Conservation (phyloP, 2,888 invertebrate genomes). For the Caenorhabditis drosophilae region DNA sequence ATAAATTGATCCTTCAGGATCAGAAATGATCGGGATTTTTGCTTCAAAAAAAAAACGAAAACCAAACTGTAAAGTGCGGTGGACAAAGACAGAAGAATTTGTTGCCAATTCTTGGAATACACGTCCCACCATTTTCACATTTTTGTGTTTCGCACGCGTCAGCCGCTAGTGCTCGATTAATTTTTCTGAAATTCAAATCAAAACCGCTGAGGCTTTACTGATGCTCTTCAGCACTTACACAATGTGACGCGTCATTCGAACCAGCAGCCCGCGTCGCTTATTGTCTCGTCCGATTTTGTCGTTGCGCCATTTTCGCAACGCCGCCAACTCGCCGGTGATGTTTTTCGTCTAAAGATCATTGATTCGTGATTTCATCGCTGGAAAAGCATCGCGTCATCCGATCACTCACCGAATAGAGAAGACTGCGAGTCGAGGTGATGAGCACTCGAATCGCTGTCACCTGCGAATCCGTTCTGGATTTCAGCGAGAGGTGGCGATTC, state of each 20-base stretch:
- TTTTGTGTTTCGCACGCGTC: slow-evolving; percentile 56
- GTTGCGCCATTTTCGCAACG: slow-evolving; percentile 21
- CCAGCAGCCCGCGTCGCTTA: slow-evolving; percentile 16
- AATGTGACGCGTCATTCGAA: slow-evolving; percentile 26
- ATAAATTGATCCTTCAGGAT: no score
- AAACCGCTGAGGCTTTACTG: not conserved
- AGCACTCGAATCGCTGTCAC: no score
- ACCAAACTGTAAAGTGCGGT: slow-evolving; percentile 45
- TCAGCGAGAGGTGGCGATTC: no score
- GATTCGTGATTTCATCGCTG: no score
- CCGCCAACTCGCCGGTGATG: slow-evolving; percentile 10
- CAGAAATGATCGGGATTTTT: no score
- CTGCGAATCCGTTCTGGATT: no score
- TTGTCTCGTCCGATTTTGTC: slow-evolving; percentile 14
- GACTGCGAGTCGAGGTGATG: no score
- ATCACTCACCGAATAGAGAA: no score
- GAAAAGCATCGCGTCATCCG: no score
- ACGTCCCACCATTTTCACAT: slow-evolving; percentile 63
- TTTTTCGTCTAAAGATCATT: slow-evolving; percentile 12
- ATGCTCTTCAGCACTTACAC: slow-evolving; percentile 10
- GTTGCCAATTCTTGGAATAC: slow-evolving; percentile 56
- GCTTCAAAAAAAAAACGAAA: no score
- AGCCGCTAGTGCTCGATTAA: slow-evolving; percentile 6
- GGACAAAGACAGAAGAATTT: slow-evolving; percentile 63
- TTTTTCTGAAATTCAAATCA: slow-evolving; percentile 13